phyloP scores from a whole-genome alignment of 2,888 invertebrate genomes.

The Cremastinae sp. region DNA sequence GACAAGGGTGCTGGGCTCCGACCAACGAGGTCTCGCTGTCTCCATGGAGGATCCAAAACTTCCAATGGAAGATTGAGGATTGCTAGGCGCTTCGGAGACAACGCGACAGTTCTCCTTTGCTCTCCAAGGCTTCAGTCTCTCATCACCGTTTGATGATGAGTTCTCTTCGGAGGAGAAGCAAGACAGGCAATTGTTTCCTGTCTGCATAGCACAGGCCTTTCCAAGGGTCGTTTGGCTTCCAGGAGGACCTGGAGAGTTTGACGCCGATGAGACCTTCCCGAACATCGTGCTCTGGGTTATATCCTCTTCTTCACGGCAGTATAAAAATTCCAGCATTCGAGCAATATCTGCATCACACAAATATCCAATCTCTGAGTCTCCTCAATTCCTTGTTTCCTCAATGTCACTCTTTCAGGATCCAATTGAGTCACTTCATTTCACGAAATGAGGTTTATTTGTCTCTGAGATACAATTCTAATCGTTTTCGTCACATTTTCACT shows the following conservation, averaged over 20 bases:
- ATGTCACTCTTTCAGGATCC: too few relatives aligned
- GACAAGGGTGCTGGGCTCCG: conserved; percentile 54
- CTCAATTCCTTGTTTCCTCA: conserved; percentile 56
- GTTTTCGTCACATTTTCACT: too few relatives aligned
- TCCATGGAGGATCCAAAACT: conserved; percentile 52
- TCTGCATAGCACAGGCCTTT: conserved; percentile 50
- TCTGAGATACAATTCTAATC: too few relatives aligned
- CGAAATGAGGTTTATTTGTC: too few relatives aligned
- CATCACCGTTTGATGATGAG: conserved; percentile 63
- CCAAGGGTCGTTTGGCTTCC: conserved; percentile 35
- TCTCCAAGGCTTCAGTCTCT: conserved; percentile 72
- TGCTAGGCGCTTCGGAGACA: conserved; percentile 68
- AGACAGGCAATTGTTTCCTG: conserved; percentile 71
- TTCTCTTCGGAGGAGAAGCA: conserved; percentile 72
- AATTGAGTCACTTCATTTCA: too few relatives aligned
- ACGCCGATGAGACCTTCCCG: conserved; percentile 74
- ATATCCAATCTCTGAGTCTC: conserved; percentile 30
- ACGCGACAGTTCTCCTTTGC: conserved; percentile 65
- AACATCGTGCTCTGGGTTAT: conserved; percentile 68
- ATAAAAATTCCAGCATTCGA: conserved; percentile 12
- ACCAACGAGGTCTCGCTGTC: conserved; percentile 62
- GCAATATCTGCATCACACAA: conserved; percentile 16
- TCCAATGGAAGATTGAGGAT: conserved; percentile 49
- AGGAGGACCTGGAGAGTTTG: conserved; percentile 73
- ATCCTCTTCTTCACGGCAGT: conserved; percentile 10